Evolutionary conservation across 2,113 vertebrate genomes (phyloP), one percentile per base, ranked within the genome.

Genomic region (Panthera uncia): DNA sequence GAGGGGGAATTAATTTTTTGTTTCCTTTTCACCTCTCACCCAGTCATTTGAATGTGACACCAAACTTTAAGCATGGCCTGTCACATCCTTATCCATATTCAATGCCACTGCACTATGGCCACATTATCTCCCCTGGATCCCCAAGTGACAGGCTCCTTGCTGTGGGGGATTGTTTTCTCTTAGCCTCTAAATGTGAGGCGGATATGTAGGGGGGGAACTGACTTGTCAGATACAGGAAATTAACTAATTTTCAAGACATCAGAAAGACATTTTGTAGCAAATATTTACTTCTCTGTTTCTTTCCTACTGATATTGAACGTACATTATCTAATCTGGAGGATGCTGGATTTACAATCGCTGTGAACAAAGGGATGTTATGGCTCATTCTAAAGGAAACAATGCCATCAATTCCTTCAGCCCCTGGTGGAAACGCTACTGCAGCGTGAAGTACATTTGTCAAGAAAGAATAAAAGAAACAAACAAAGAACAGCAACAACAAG

Each of bases 81-180:
- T 98, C 98, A 98, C 97, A 96, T 97, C 98, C 97, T 98, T 98
- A 98, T 97, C 98, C 98, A 98, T 98, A 98, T 98, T 98, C 98
- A 98, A 0, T 94, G 96, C 94, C 83, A 91, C 86, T 25, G 45
- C 91, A 68, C 96, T 98, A 93, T 85, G 96, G 97, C 96, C 98
- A 98, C 98, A 98, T 98, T 98, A 98, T 98, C 97, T 98, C 98
- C 79, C 96, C 95, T 98, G 97, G 98, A 98, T 98, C 97, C 97
- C 94, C 96, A 96, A 98, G 98, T 97, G 93, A 98, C 55, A 98
- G 97, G 96, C 95, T 96, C 89, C 94, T 87, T 31, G 95, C 97
- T 97, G 93, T 57, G 97, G 68, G 23, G 94, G 81, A 96, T 91
- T 85, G 79, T 95, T 98, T 98, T 96, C 79, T 41, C 66, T 98